phyloP scores from a whole-genome alignment of 2,888 invertebrate genomes.

The Drosophila rellima region DNA sequence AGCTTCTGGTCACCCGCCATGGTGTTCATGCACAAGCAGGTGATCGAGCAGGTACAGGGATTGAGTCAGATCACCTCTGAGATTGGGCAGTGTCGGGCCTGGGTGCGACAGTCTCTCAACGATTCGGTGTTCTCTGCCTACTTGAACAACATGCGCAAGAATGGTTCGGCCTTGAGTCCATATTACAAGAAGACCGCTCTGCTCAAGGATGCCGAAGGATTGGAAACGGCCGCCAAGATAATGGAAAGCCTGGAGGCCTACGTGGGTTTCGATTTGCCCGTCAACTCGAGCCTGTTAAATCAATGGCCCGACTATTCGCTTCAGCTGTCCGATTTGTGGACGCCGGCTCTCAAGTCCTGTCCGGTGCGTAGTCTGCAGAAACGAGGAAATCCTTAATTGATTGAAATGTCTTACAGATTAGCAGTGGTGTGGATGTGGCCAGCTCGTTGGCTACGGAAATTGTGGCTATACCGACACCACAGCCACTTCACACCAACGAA shows the following conservation, averaged over 20 bases:
- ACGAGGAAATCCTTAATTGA: background rate
- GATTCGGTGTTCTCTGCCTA: conserved; percentile 95
- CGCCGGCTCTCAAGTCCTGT: conserved; percentile 91
- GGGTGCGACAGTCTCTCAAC: conserved; percentile 95
- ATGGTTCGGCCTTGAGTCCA: conserved; percentile 91
- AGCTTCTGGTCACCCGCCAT: conserved; percentile 96
- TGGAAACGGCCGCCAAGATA: conserved; percentile 91
- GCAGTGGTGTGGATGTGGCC: conserved; percentile 92
- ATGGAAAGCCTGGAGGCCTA: conserved; percentile 92
- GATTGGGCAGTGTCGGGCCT: conserved; percentile 96
- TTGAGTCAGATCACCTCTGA: conserved; percentile 94
- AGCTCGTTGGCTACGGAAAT: conserved; percentile 87
- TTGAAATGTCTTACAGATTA: conserved; percentile 85
- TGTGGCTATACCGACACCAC: conserved; percentile 83
- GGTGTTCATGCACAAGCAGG: conserved; percentile 94
- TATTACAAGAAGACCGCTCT: conserved; percentile 94
- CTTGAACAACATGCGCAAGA: conserved; percentile 91
- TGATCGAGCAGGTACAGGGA: conserved; percentile 92
- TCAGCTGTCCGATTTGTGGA: conserved; percentile 94
- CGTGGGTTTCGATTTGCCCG: conserved; percentile 91
- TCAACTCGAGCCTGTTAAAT: conserved; percentile 94
- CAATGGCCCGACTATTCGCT: conserved; percentile 95
- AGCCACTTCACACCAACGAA: conserved; percentile 83
- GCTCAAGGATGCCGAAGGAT: conserved; percentile 92
- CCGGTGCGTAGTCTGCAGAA: conserved; percentile 86